Conservation (phyloP, 1,140 invertebrate species). For the Conopomorpha cramerella region DNA sequence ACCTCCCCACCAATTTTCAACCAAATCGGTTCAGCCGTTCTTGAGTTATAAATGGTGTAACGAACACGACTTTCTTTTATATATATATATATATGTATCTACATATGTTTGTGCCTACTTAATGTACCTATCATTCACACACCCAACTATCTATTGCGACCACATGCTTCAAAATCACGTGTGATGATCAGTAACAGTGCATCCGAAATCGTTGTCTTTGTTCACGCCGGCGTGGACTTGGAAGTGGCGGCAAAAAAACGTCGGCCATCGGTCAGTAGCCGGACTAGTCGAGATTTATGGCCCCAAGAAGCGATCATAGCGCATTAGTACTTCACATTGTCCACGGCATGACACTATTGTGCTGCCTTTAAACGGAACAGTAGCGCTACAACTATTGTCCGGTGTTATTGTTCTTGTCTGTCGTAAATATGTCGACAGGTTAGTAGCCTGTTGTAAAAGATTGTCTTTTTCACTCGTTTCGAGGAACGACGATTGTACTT, state of each 20-base stretch:
- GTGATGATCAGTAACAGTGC: too few relatives aligned
- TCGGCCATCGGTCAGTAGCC: conserved; percentile 9
- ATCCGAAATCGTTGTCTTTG: too few relatives aligned
- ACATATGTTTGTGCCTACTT: not conserved
- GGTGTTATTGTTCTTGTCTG: conserved; percentile 29
- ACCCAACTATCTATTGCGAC: not conserved
- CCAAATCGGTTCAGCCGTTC: too few relatives aligned
- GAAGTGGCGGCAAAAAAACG: too few relatives aligned
- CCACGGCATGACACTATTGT: conserved; percentile 38
- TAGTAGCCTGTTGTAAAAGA: conserved; percentile 10
- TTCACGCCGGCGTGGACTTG: too few relatives aligned
- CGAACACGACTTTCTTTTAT: too few relatives aligned
- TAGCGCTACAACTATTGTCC: conserved; percentile 11
- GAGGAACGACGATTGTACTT: not conserved
- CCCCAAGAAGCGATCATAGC: conserved; percentile 41
- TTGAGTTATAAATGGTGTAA: too few relatives aligned
- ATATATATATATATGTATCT: too few relatives aligned
- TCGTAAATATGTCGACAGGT: conserved; percentile 54
- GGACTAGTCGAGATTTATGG: conserved; percentile 46
- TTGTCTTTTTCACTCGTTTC: conserved; percentile 1
- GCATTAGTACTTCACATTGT: conserved; percentile 49
- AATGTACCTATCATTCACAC: not conserved
- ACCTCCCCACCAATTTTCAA: too few relatives aligned
- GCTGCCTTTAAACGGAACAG: conserved; percentile 15
- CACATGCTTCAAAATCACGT: not conserved